These are phyloP conservation scores for Ariopsis seemanni DNA, from an alignment of 2,113 vertebrate genomes.

Conservation along the genomic window DNA sequence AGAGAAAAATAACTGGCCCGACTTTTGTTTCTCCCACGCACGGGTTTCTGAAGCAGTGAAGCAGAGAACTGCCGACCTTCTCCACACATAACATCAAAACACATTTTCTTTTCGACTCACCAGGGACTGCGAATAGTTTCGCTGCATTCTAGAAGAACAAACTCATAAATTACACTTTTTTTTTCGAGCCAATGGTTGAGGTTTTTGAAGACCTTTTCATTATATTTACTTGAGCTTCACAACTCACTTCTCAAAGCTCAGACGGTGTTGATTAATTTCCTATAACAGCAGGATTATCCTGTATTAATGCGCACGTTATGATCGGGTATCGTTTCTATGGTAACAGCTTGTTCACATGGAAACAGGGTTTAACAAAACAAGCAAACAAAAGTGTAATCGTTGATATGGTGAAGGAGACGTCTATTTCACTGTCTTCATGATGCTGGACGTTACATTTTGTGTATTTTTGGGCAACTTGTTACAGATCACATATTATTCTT, in stretches of 20 bases:
- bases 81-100: neutral
- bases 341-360: neutral
- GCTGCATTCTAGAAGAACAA: neutral
- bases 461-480: neutral
- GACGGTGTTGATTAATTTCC: neutral
- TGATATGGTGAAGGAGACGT: neutral
- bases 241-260: neutral
- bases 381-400: too few relatives aligned
- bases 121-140: neutral
- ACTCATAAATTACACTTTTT: neutral
- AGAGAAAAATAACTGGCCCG: neutral
- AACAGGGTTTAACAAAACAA: neutral
- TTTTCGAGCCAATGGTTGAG: neutral
- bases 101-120: neutral
- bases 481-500: neutral
- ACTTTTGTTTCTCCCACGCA: constrained; percentile 15
- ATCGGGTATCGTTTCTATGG: neutral
- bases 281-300: neutral
- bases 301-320: too few relatives aligned
- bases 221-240: neutral
- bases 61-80: constrained; percentile 7
- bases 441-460: neutral
- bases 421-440: neutral
- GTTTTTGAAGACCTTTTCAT: neutral
- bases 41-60: neutral